Evolutionary conservation across 2,888 invertebrate genomes (phyloP).

Genomic region (Plutella xylostella): DNA sequence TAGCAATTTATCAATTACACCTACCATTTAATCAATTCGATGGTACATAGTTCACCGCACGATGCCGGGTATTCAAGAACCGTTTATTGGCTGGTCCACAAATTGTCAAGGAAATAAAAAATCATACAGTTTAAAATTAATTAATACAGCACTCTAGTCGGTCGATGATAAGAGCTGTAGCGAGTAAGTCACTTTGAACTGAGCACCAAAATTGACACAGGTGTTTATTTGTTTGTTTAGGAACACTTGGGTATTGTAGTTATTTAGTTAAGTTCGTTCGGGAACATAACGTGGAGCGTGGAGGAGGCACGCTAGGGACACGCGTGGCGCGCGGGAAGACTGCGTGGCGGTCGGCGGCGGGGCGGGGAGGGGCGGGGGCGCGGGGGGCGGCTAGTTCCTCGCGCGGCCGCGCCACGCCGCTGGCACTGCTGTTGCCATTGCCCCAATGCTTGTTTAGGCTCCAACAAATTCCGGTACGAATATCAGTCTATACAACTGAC

Average conservation of each 20-base stretch:
- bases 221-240: too few species aligned
- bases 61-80: constrained; percentile 33
- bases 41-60: constrained; percentile 39
- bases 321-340: constrained; percentile 69
- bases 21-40: constrained; percentile 52
- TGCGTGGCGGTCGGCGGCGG: constrained; percentile 62
- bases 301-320: constrained; percentile 48
- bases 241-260: constrained; percentile 3
- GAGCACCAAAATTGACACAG: constrained; percentile 31
- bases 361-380: constrained; percentile 24
- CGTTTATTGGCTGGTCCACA: constrained; percentile 13
- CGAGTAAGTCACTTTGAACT: constrained; percentile 24
- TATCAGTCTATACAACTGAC: not conserved
- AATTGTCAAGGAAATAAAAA: constrained; percentile 55
- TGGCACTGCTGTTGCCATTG: constrained; percentile 2
- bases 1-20: constrained; percentile 20
- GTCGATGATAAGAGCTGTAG: constrained; percentile 29
- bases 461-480: constrained; percentile 5
- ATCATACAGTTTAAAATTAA: constrained; percentile 56
- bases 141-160: constrained; percentile 46
- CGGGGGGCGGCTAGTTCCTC: constrained; percentile 19
- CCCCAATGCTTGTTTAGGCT: constrained; percentile 6
- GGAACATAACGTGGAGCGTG: constrained; percentile 32
- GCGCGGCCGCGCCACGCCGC: constrained; percentile 20
- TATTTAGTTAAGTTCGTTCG: constrained; percentile 35